phyloP scores from a whole-genome alignment of 2,888 invertebrate genomes.

The Euclidia mi region DNA sequence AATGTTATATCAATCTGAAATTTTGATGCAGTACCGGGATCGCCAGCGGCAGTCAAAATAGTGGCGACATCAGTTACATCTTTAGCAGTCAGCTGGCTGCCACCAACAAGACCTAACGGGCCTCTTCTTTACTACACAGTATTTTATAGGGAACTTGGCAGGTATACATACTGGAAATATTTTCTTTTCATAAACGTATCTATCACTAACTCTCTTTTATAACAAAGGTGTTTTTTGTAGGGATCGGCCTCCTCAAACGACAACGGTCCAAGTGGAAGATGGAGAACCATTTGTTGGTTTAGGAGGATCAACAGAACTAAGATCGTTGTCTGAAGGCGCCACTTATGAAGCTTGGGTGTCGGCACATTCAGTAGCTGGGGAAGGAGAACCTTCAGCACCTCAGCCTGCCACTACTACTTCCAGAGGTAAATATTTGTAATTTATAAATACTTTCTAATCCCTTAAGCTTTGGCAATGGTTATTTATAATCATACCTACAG shows the following conservation, averaged over 20 bases:
- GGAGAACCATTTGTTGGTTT: conserved; percentile 78
- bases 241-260: conserved; percentile 84
- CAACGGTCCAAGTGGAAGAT: conserved; percentile 83
- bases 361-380: conserved; percentile 95
- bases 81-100: conserved; percentile 95
- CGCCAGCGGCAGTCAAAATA: conserved; percentile 96
- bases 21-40: conserved; percentile 92
- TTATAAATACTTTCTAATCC: too few species aligned
- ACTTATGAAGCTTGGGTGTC: conserved; percentile 97
- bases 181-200: background rate
- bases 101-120: conserved; percentile 95
- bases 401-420: too few species aligned
- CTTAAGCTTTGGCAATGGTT: too few species aligned
- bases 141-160: conserved; percentile 93
- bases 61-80: conserved; percentile 95
- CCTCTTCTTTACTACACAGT: conserved; percentile 95
- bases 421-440: too few species aligned
- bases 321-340: conserved; percentile 93
- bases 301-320: conserved; percentile 91
- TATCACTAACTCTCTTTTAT: background rate
- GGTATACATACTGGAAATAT: conserved; percentile 68
- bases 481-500: too few species aligned
- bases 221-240: conserved; percentile 53
- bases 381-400: conserved; percentile 94
- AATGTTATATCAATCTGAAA: background rate